Conservation (phyloP, 1,140 invertebrate genomes). For the Matsumurasca onukii region DNA sequence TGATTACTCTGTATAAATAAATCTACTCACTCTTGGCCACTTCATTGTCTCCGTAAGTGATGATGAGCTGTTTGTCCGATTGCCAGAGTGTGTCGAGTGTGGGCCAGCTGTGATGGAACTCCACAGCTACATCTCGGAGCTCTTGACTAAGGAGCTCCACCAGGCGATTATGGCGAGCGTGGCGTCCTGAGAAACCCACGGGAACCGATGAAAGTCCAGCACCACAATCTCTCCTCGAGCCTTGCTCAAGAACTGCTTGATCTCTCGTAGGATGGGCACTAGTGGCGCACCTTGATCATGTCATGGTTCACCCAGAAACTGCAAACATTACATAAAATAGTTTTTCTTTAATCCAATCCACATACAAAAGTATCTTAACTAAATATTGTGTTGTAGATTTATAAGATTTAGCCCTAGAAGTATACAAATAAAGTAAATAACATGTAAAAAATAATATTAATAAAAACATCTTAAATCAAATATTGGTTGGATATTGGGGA, state of each 20-base stretch:
- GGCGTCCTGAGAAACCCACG: constrained; percentile 61
- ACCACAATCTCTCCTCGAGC: constrained; percentile 66
- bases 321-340: constrained; percentile 29
- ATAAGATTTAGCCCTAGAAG: too few relatives aligned
- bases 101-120: constrained; percentile 50
- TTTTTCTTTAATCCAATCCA: too few relatives aligned
- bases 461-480: too few relatives aligned
- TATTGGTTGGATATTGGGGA: too few relatives aligned
- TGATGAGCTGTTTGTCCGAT: constrained; percentile 58
- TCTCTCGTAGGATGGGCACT: constrained; percentile 59
- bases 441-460: too few relatives aligned
- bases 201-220: constrained; percentile 67
- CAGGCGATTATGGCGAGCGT: constrained; percentile 54
- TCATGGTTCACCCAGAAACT: constrained; percentile 75
- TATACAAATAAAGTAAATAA: too few relatives aligned
- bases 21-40: constrained; percentile 52
- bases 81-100: constrained; percentile 64
- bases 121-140: constrained; percentile 57
- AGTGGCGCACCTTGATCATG: constrained; percentile 63
- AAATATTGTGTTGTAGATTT: too few relatives aligned
- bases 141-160: constrained; percentile 60
- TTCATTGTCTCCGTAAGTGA: constrained; percentile 62
- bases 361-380: too few relatives aligned
- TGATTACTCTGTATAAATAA: too few relatives aligned
- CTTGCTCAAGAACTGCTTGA: constrained; percentile 60